Base-by-base conservation (phyloP, 1,140 invertebrate species). In the Drosophila ficusphila region DNA sequence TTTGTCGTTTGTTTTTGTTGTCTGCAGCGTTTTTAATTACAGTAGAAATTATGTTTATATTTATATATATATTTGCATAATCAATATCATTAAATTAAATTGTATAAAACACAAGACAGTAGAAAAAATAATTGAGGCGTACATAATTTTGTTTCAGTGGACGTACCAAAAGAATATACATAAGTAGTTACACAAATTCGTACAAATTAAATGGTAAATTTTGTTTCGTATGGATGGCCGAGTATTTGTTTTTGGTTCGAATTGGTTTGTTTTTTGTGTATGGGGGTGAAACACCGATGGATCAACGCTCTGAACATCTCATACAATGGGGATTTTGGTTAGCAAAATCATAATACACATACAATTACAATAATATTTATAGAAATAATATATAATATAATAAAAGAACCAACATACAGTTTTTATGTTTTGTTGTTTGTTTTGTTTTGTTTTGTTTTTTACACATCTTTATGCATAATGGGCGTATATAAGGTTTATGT, bases 51-150 rank as follows among this genome's bases (percentile, higher is more conserved):
- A 86, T 86, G 73, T 74, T 65, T 53, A 60, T 76, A 69, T 76
- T 72, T 85, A 79, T 86, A 64, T 76, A 74, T 79, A 76, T 85
- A 85, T 85, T 81, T 86, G 72, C 76, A 76, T 86, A 86, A 86
- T 86, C 74, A 72, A 64, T 79, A 75, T 83, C 65, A 76, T 71
- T 61, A 51, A 79, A 73, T 38, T 79, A 79, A 68, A 48, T 78
- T 49, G 65, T 76, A 82, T 69, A 71, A 58, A 62, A 62, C 49
- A 61, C 62, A 72, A 61, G 60, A 70, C 48, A 39, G 60, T 57
- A 14, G 42, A 72, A 67, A 71, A 53, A 65, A 29, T 47, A 61
- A 70, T 58, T 52, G 78, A 71, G 61, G 42, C 44, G 33, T 49
- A 62, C 52, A 60, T 61, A 75, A 77, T 77, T 78, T 77, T 75